Percentiles rank a stretch among this genome's conserved stretches.
Conservation (phyloP, 2,888 invertebrate genomes). For the Lithophane ornitopus region DNA sequence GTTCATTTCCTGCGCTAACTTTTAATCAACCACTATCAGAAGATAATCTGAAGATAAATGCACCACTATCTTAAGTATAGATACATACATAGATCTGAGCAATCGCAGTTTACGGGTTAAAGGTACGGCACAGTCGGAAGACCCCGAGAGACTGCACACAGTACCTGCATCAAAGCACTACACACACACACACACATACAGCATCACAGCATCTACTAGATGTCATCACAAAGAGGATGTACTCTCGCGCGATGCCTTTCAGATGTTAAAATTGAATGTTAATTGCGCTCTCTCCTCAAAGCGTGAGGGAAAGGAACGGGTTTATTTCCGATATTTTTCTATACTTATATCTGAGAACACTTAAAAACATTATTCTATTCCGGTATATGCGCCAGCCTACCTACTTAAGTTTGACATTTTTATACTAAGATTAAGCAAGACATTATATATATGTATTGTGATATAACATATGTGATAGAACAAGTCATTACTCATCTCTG, state of each 20-base stretch:
- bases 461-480: slow-evolving; percentile 31
- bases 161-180: not conserved
- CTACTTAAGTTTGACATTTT: slow-evolving; percentile 30
- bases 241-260: not conserved
- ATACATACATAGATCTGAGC: not conserved
- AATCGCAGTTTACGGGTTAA: not conserved
- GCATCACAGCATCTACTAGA: not conserved
- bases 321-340: not conserved
- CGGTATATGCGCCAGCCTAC: not conserved
- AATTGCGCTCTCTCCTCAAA: not conserved
- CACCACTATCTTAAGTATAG: not conserved
- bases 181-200: too few relatives aligned
- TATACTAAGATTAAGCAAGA: slow-evolving; percentile 16
- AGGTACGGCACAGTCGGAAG: too few relatives aligned
- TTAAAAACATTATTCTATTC: slow-evolving; percentile 8
- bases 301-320: not conserved
- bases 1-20: slow-evolving; percentile 1
- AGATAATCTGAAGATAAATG: not conserved
- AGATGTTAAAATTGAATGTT: slow-evolving; percentile 1
- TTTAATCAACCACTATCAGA: not conserved
- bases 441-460: slow-evolving; percentile 8
- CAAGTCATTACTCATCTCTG: slow-evolving; percentile 28
- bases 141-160: not conserved
- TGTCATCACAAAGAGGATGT: not conserved
- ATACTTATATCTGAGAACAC: too few relatives aligned